Evolutionary conservation across 2,888 invertebrate genomes (phyloP).

Genomic region (Eupithecia dodoneata): DNA sequence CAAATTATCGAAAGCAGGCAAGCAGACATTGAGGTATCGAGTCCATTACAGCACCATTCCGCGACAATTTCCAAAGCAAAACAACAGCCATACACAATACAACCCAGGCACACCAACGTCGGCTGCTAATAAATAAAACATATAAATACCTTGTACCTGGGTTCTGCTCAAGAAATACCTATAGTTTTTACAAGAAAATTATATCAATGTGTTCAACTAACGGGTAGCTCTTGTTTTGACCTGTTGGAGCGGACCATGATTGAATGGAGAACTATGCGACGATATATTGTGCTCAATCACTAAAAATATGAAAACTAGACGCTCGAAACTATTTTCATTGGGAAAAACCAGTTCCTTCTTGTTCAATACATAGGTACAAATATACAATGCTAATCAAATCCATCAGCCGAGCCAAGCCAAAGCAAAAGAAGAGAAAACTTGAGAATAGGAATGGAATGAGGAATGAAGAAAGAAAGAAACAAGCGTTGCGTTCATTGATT

Average conservation of each 20-base stretch:
- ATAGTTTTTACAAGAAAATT: background rate
- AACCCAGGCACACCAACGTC: background rate
- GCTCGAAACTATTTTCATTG: background rate
- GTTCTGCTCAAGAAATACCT: slow-evolving; percentile 7
- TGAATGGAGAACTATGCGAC: background rate
- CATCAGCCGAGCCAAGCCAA: too few relatives aligned
- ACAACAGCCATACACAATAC: background rate
- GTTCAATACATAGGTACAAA: too few relatives aligned
- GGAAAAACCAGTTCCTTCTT: background rate
- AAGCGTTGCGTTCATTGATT: background rate
- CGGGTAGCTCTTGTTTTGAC: slow-evolving; percentile 2
- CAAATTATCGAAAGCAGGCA: background rate
- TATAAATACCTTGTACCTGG: background rate
- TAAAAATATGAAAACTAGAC: background rate
- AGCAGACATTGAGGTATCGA: background rate
- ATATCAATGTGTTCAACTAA: slow-evolving; percentile 6
- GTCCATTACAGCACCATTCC: background rate
- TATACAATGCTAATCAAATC: background rate
- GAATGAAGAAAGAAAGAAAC: background rate
- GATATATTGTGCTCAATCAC: background rate
- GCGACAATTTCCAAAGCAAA: background rate
- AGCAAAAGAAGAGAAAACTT: background rate
- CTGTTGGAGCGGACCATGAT: slow-evolving; percentile 1
- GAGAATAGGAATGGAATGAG: too few relatives aligned
- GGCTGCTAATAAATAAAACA: background rate